Percentiles rank a stretch among this genome's conserved stretches.
These are phyloP conservation scores for Catostylus mosaicus DNA, from an alignment of 30 jellyfish, hydroid and myxozoan genomes.

Conservation along the genomic window DNA sequence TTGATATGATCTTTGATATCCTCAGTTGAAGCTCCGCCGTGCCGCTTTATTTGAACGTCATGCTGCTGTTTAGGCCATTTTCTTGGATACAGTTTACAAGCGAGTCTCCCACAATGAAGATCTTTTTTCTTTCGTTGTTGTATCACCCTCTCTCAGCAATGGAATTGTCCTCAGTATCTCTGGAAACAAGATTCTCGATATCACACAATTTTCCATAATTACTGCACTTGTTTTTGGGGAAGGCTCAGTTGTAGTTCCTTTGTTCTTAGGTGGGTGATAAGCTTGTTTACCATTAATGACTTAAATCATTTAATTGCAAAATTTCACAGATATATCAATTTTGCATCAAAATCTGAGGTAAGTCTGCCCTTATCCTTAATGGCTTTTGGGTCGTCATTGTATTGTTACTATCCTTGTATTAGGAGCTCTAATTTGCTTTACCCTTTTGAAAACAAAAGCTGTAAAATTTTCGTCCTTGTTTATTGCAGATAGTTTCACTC, in stretches of 20 bases:
- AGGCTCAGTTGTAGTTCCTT: too few species aligned
- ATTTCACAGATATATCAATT: too few species aligned
- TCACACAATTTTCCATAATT: background rate
- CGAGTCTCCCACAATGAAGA: constrained; percentile 32
- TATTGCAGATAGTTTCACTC: too few species aligned
- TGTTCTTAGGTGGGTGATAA: background rate
- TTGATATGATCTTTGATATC: constrained; percentile 4
- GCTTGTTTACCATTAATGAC: background rate
- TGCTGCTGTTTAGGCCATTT: constrained; percentile 3
- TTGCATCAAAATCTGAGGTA: too few species aligned
- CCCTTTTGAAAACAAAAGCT: too few species aligned
- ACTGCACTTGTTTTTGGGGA: background rate
- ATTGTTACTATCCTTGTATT: too few species aligned
- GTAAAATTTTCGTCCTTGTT: too few species aligned
- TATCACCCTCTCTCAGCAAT: constrained; percentile 16
- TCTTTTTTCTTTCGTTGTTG: background rate
- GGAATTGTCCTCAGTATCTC: constrained; percentile 13
- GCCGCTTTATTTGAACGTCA: constrained; percentile 15
- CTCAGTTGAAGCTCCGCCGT: constrained; percentile 19
- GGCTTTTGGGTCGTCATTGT: too few species aligned
- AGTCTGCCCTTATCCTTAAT: too few species aligned
- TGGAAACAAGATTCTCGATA: constrained; percentile 15
- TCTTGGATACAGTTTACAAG: constrained; percentile 4
- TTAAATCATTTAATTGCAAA: too few species aligned
- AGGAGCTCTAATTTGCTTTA: too few species aligned